phyloP scores from a whole-genome alignment of 2,113 vertebrate species.

The Oncorhynchus keta region DNA sequence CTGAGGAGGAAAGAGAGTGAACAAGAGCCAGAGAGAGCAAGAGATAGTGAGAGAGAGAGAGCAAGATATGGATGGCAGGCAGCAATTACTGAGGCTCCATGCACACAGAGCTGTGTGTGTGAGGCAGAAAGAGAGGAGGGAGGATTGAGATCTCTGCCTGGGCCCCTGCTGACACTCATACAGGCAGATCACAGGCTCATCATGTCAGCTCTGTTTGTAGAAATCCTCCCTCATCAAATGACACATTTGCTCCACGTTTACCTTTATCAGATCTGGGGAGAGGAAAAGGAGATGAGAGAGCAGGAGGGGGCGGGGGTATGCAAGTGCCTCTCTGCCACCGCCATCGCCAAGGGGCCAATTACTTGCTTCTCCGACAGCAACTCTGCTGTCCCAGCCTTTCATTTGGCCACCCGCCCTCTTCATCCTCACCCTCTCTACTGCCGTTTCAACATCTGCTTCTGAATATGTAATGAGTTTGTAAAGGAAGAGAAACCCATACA shows the following conservation, averaged over 20 bases:
- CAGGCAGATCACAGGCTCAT: conserved; percentile 80
- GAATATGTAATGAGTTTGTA: conserved; percentile 79
- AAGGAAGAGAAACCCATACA: conserved; percentile 56
- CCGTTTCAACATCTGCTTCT: conserved; percentile 75
- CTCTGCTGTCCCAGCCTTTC: conserved; percentile 70
- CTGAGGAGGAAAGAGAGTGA: conserved; percentile 68
- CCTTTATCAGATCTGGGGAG: conserved; percentile 81
- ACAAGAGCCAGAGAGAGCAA: conserved; percentile 61
- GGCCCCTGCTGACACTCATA: conserved; percentile 75
- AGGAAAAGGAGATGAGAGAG: conserved; percentile 34
- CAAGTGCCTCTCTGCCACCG: conserved; percentile 59
- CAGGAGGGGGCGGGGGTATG: conserved; percentile 17
- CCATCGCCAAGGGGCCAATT: conserved; percentile 81
- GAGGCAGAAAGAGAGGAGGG: conserved; percentile 22
- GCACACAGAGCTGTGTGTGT: conserved; percentile 58
- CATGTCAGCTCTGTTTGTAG: conserved; percentile 80
- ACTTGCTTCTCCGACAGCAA: conserved; percentile 77
- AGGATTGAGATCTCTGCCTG: conserved; percentile 76
- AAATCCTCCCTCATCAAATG: conserved; percentile 80
- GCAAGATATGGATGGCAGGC: conserved; percentile 72
- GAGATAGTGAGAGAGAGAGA: conserved; percentile 52
- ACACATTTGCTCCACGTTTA: conserved; percentile 82
- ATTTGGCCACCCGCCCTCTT: conserved; percentile 49
- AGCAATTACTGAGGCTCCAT: conserved; percentile 72
- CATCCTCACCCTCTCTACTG: conserved; percentile 46